Base-by-base conservation (phyloP, 2,113 vertebrate species). In the Gallinago media region DNA sequence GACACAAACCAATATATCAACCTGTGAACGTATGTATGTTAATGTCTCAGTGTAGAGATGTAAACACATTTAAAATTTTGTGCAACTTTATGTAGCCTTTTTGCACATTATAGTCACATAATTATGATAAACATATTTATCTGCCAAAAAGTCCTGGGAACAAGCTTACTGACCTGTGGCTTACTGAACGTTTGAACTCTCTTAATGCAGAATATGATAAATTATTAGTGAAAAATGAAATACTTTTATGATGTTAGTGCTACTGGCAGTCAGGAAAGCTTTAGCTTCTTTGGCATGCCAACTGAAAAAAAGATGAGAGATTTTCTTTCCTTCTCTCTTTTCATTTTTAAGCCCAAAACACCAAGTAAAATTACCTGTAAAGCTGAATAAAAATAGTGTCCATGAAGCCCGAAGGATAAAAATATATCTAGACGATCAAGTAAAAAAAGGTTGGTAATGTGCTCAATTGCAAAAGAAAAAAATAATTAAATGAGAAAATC, bases 191-290 rank as follows among this genome's bases (percentile, higher is more conserved):
- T 96, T 94, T 86, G 59, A 94, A 84, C 84, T 89, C 65, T 92
- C 65, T 72, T 88, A 80, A 91, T 47, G 91, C 61, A 81, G 80
- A 91, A 74, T 59, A 75, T 87, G 65, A 84, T 95, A 89, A 96
- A 95, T 89, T 92, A 78, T 95, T 95, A 91, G 91, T 85, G 73
- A 96, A 91, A 68, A 61, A 36, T 66, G 38, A 91, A 96, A 86
- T 71, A 72, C 19, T 61, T 91, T 65, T 89, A 67, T 87, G 80
- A 84, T 63, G 68, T 50, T 74, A 68, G 73, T 85, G 83, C 91
- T 91, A 50, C 73, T 84, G 73, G 80, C 84, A 81, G 76, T 71
- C 56, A 81, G 80, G 73, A 52, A 95, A 68, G 31, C 38, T 95
- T 94, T 40, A 74, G 38, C 71, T 93, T 89, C 80, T 84, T 67